Percentiles rank a stretch among this genome's conserved stretches.
These are phyloP conservation scores for Sthenelais limicola DNA, from an alignment of 2,888 invertebrate species.

Conservation along the genomic window DNA sequence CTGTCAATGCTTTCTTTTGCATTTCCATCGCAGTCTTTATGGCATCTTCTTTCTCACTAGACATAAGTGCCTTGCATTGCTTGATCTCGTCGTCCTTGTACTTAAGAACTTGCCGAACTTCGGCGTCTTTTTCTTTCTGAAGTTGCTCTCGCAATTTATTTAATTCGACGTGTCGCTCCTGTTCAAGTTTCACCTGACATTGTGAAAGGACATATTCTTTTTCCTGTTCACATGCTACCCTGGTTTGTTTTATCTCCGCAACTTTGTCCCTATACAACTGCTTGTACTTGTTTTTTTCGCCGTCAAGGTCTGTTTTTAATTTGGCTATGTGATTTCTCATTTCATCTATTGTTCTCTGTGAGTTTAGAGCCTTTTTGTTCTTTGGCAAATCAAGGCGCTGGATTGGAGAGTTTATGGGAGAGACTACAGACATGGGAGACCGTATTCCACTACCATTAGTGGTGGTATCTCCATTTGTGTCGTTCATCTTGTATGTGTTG, in stretches of 20 bases:
- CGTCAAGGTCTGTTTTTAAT: slow-evolving; percentile 58
- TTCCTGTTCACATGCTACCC: slow-evolving; percentile 59
- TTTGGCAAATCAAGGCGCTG: not conserved
- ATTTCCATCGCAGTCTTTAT: slow-evolving; percentile 57
- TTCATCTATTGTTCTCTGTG: slow-evolving; percentile 46
- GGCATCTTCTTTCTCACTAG: slow-evolving; percentile 58
- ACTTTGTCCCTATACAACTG: slow-evolving; percentile 63
- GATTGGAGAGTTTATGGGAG: slow-evolving; percentile 3
- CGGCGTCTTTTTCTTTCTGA: slow-evolving; percentile 61
- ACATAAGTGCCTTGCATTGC: slow-evolving; percentile 53
- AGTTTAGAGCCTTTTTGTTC: slow-evolving; percentile 30
- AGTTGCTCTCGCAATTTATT: slow-evolving; percentile 57
- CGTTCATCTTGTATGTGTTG: too few relatives aligned
- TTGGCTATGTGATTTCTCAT: slow-evolving; percentile 47
- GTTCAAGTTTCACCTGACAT: slow-evolving; percentile 54
- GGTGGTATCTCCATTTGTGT: too few relatives aligned
- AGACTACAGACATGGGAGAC: too few relatives aligned
- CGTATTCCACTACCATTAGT: too few relatives aligned
- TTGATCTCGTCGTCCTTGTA: slow-evolving; percentile 63
- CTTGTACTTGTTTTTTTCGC: slow-evolving; percentile 58
- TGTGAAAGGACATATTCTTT: slow-evolving; percentile 56
- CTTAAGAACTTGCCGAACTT: slow-evolving; percentile 62
- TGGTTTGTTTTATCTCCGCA: slow-evolving; percentile 58
- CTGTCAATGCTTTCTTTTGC: slow-evolving; percentile 52
- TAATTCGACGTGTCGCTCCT: slow-evolving; percentile 59